These are phyloP conservation scores for Crocuta crocuta DNA, from an alignment of 2,113 vertebrate genomes.

Conservation along the genomic window DNA sequence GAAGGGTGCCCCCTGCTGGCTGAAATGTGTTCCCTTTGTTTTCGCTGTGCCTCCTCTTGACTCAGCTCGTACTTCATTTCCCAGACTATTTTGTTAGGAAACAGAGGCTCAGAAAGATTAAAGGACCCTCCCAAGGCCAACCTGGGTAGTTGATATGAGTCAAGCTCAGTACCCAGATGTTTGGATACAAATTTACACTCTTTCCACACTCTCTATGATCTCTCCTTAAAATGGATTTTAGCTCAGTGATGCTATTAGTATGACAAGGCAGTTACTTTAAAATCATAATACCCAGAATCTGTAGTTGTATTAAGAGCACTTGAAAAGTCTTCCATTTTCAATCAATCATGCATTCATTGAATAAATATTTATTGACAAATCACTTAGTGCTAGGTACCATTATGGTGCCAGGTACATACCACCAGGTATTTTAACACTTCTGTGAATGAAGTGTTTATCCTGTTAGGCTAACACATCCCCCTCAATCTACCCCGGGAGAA, in stretches of 20 bases:
- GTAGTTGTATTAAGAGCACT: not conserved
- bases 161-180: not conserved
- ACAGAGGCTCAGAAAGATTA: not conserved
- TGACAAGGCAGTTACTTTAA: not conserved
- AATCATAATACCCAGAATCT: not conserved
- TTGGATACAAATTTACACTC: not conserved
- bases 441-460: not conserved
- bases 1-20: accelerated
- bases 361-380: conserved; percentile 27
- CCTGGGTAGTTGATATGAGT: not conserved
- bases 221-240: not conserved
- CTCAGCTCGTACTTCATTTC: not conserved
- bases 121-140: not conserved
- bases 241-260: not conserved
- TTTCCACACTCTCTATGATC: not conserved
- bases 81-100: not conserved
- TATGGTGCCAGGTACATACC: too few species aligned
- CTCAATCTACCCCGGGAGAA: not conserved
- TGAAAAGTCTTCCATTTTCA: not conserved
- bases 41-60: not conserved
- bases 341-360: not conserved
- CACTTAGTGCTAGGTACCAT: not conserved
- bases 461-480: not conserved
- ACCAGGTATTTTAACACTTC: not conserved
- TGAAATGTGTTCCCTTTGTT: not conserved